A percentile compares a stretch with the other conserved stretches of the same genome.
Conservation (phyloP, 2,888 invertebrate species). For the Thyatira batis region DNA sequence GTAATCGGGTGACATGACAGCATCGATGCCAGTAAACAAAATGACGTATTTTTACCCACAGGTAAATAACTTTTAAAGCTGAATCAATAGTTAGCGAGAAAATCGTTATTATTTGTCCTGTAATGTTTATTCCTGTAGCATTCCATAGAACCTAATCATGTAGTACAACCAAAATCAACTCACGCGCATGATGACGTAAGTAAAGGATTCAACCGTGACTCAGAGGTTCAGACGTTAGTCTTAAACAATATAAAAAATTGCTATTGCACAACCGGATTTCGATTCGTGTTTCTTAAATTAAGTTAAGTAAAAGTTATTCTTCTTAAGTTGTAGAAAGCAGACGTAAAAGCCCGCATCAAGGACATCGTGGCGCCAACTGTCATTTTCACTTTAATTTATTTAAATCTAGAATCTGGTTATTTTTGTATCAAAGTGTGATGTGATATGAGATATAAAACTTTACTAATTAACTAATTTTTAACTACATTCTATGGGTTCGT, state of each 20-base stretch:
- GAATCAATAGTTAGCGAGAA: slow-evolving; percentile 4
- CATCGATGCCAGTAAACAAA: background rate
- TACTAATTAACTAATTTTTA: too few species aligned
- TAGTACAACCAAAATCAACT: slow-evolving; percentile 31
- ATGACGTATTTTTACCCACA: background rate
- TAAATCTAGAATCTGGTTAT: background rate
- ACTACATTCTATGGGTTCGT: too few species aligned
- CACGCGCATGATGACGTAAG: slow-evolving; percentile 58
- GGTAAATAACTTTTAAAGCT: background rate
- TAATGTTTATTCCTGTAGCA: too few species aligned
- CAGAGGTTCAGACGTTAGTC: slow-evolving; percentile 41
- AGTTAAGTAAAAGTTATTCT: slow-evolving; percentile 1
- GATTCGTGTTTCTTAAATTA: slow-evolving; percentile 10
- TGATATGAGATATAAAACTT: too few species aligned
- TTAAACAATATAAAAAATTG: slow-evolving; percentile 24
- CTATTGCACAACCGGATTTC: slow-evolving; percentile 25
- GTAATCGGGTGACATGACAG: background rate
- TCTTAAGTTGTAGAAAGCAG: slow-evolving; percentile 2
- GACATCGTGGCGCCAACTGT: background rate
- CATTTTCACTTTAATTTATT: background rate
- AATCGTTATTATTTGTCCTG: background rate
- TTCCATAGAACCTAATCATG: background rate
- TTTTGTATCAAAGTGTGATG: too few species aligned
- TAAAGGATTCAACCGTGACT: slow-evolving; percentile 67
- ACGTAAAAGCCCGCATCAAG: slow-evolving; percentile 1